Conservation (phyloP, 2,797 vertebrate genomes). For the Tangara arthus region DNA sequence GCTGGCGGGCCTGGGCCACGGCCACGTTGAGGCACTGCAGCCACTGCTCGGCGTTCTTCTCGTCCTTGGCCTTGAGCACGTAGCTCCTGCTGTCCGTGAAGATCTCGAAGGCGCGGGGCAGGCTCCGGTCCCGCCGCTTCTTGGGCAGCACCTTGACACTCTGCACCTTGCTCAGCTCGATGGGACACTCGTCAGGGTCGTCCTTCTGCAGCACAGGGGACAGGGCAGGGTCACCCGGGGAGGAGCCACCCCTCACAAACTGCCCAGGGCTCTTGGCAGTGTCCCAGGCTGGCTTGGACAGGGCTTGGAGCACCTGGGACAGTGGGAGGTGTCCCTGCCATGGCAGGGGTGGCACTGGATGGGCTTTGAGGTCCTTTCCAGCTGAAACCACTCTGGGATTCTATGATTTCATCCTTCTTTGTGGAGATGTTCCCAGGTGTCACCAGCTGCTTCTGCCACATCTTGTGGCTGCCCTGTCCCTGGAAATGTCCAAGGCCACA, state of each 20-base stretch:
- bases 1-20: constrained; percentile 88
- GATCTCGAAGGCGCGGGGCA: constrained; percentile 94
- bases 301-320: neutral
- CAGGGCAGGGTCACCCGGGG: accelerated
- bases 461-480: neutral
- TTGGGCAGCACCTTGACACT: constrained; percentile 89
- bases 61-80: constrained; percentile 91
- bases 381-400: neutral
- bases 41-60: constrained; percentile 90
- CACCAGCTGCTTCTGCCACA: neutral
- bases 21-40: constrained; percentile 94
- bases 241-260: accelerated
- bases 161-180: constrained; percentile 96
- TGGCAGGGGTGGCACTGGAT: neutral
- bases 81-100: constrained; percentile 91
- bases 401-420: neutral
- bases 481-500: neutral
- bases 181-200: constrained; percentile 87
- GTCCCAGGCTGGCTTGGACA: accelerated
- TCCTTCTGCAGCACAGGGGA: constrained; percentile 80
- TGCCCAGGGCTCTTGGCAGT: accelerated
- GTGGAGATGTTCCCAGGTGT: neutral
- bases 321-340: neutral
- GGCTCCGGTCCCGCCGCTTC: constrained; percentile 87
- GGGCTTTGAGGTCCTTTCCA: neutral